phyloP scores from a whole-genome alignment of 2,113 vertebrate species.

The Pygathrix nemaeus region DNA sequence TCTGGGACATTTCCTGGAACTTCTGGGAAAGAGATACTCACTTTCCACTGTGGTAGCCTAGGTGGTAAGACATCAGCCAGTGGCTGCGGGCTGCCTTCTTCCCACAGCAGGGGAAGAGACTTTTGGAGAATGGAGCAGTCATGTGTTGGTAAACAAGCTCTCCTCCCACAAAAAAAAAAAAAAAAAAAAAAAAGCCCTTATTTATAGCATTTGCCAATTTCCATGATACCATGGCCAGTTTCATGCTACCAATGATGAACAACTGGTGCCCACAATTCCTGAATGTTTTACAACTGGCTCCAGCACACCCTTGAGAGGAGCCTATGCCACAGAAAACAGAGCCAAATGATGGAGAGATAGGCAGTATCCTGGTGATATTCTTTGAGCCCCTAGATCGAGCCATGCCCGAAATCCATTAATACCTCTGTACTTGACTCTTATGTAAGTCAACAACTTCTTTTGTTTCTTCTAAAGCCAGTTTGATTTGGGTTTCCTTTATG shows the following conservation, averaged over 20 bases:
- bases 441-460: background rate
- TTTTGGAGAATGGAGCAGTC: background rate
- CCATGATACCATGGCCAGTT: background rate
- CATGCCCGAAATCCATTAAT: slow-evolving; percentile 24
- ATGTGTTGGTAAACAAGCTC: background rate
- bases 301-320: background rate
- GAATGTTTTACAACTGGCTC: background rate
- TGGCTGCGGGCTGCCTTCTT: background rate
- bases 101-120: background rate
- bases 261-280: background rate
- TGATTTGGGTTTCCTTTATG: slow-evolving; percentile 24
- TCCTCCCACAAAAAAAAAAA: background rate
- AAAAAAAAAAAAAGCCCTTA: background rate
- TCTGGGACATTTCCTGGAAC: background rate
- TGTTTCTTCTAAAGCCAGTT: slow-evolving; percentile 16
- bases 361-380: background rate
- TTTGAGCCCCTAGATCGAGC: slow-evolving; percentile 3
- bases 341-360: background rate
- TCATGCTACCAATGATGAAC: slow-evolving; percentile 44
- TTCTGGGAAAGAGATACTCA: background rate
- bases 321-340: background rate
- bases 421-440: background rate
- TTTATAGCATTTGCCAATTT: slow-evolving; percentile 33
- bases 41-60: background rate
- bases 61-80: background rate